Base-by-base conservation (phyloP, 2,113 vertebrate genomes). In the Cephalopholis sonnerati region DNA sequence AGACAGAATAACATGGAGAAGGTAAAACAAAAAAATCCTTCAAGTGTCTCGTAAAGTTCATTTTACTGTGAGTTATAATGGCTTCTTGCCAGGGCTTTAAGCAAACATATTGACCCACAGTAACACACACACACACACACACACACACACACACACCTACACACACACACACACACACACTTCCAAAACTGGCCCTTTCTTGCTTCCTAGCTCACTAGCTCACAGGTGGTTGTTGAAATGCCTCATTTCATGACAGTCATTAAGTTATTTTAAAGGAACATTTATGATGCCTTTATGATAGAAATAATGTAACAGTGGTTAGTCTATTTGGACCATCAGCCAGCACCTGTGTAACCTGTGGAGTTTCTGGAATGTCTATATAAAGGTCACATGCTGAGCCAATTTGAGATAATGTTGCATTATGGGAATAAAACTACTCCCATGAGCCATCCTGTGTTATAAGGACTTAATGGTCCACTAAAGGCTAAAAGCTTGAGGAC, bases 251-350 rank as follows among this genome's bases (percentile, higher is more conserved):
- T 68, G 17, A 57, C 44, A 22, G 27, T 32, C 29, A 67, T 62
- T 10, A 15, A 0, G 44, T 68, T 44, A 29, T 48, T 84, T 59
- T 22, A 70, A 74, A 68, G 32, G 51, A 68, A 70, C 53, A 53
- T 74, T 80, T 64, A 29, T 64, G 12, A 44, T 25, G 32, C 41
- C 5, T 81, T 81, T 68, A 50, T 69, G 39, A 77, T 48, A 24
- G 27, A 69, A 58, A 65, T 6, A 4, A 68, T 20, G 13, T 36
- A 54, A 74, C 10, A 2, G 55, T 64, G 39, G 36, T 64, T 76
- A 18, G 66, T 84, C 63, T 24, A 84, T 81, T 66, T 74, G 59
- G 54, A 41, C 81, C 46, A 74, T 68, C 69, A 64, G 41, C 54
- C 55, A 0, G 1, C 11, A 29, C 55, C 36, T 61, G 41, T 41